Evolutionary conservation across 2,797 vertebrate species (phyloP), one percentile per base, ranked within the genome.

Genomic region (Alfaro cultratus): DNA sequence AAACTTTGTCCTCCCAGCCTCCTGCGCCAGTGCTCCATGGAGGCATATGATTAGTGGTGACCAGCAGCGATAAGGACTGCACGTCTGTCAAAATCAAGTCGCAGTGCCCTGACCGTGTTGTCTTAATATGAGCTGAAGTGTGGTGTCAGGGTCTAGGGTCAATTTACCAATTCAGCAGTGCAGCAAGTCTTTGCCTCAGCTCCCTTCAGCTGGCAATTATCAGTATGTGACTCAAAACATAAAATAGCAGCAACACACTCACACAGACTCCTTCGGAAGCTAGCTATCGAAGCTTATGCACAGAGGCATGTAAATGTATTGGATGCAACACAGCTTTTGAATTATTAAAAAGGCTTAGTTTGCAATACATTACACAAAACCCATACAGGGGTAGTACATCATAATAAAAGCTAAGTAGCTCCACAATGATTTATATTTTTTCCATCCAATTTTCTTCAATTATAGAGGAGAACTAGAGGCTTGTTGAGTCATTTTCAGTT

Each of bases 21-120:
- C 93, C 94, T 78, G 85, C 85, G 85, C 88, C 86, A 80, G 80
- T 85, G 74, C 84, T 92, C 83, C 78, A 31, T 45, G 71, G 76
- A 89, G 83, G 87, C 85, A 83, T 85, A 85, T 88, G 89, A 94
- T 91, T 90, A 89, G 92, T 90, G 90, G 87, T 79, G 79, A 90
- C 91, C 85, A 86, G 75, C 86, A 84, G 88, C 81, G 92, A 94
- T 94, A 95, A 95, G 81, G 84, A 93, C 93, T 76, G 84, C 82
- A 79, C 88, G 94, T 95, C 94, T 87, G 86, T 95, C 93, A 93
- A 90, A 93, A 92, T 93, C 92, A 93, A 91, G 90, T 87, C 78
- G 91, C 91, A 87, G 84, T 67, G 78, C 80, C 90, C 80, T 77
- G 85, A 70, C 85, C 29, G 51, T 76, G 82, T 89, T 84, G 89